Conservation (phyloP, 2,797 vertebrate genomes). For the Okamejei kenojei region DNA sequence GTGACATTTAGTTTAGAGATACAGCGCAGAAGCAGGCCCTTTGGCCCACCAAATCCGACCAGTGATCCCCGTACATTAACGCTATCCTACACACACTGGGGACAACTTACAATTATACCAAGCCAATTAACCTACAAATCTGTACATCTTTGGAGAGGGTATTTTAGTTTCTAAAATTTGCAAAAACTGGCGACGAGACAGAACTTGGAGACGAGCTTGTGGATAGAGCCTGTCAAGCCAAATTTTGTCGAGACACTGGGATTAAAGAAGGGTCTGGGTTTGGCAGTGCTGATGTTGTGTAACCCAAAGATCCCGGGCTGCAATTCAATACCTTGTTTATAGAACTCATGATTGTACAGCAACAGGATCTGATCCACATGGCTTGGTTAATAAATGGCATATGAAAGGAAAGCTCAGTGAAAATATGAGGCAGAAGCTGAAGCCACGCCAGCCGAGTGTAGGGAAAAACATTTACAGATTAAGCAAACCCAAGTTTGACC, state of each 20-base stretch:
- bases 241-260: background rate
- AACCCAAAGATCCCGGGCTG: background rate
- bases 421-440: background rate
- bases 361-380: background rate
- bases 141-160: too few species aligned
- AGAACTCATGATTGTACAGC: background rate
- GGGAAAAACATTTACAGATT: too few species aligned
- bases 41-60: too few species aligned
- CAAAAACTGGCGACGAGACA: background rate
- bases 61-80: too few species aligned
- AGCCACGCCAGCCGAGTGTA: background rate
- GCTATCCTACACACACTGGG: too few species aligned
- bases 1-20: background rate
- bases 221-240: background rate
- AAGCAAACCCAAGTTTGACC: background rate
- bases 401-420: background rate
- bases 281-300: background rate
- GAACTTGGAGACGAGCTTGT: background rate
- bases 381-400: background rate
- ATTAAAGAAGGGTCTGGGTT: background rate
- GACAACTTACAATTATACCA: too few species aligned
- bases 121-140: too few species aligned
- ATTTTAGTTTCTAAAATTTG: background rate
- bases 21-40: too few species aligned
- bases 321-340: background rate